phyloP scores from a whole-genome alignment of 2,888 invertebrate genomes.

The Acleris holmiana region DNA sequence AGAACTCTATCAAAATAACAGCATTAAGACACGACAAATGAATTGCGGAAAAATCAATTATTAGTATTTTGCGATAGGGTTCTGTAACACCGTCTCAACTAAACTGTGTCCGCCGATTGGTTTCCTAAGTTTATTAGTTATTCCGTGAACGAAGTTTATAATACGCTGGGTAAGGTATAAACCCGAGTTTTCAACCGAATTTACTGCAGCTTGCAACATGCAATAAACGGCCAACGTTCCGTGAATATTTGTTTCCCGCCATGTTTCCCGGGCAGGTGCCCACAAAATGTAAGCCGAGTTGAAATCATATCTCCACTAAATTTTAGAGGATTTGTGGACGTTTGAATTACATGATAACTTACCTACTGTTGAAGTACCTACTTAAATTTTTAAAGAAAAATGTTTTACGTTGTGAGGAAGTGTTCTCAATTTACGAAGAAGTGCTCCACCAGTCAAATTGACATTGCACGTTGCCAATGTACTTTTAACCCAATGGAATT shows the following conservation, averaged over 20 bases:
- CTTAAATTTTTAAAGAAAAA: no score
- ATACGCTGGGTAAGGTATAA: slow-evolving; percentile 8
- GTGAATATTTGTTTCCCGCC: slow-evolving; percentile 32
- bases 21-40: not conserved
- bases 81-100: no score
- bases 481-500: no score
- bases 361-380: no score
- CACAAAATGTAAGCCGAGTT: slow-evolving; percentile 6
- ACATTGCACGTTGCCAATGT: no score
- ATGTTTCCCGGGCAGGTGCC: slow-evolving; percentile 15
- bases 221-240: slow-evolving; percentile 19
- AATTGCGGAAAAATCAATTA: not conserved
- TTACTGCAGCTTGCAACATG: slow-evolving; percentile 20
- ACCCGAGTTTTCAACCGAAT: slow-evolving; percentile 29
- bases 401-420: no score
- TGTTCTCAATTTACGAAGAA: no score
- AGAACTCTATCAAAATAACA: not conserved
- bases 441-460: no score
- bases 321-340: not conserved
- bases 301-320: slow-evolving; percentile 5
- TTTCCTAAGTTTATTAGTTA: not conserved
- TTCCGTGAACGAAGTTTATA: slow-evolving; percentile 18
- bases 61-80: no score
- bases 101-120: not conserved
- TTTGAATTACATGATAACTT: not conserved